Percentiles rank a stretch among this genome's conserved stretches.
These are phyloP conservation scores for Nephrotoma appendiculata DNA, from an alignment of 2,888 invertebrate genomes.

Conservation along the genomic window DNA sequence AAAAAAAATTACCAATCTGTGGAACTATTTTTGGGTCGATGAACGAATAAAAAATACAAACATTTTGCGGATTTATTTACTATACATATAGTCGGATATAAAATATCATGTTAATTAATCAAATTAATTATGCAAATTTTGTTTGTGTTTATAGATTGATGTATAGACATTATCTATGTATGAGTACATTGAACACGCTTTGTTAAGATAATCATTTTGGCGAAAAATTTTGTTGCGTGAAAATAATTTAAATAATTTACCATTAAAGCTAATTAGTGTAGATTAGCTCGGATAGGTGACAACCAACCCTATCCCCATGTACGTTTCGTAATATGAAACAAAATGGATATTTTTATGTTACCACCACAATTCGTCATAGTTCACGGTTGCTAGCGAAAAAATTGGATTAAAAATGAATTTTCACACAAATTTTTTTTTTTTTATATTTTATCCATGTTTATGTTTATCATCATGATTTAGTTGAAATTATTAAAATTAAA, in stretches of 20 bases:
- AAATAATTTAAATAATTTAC: background rate
- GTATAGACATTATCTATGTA: background rate
- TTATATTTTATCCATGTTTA: background rate
- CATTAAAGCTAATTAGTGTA: background rate
- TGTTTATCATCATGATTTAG: background rate
- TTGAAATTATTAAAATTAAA: background rate
- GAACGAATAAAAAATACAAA: background rate
- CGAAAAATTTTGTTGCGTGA: background rate
- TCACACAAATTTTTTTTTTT: background rate
- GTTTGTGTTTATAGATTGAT: background rate
- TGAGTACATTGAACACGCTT: background rate
- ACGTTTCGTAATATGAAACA: background rate
- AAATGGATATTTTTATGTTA: background rate
- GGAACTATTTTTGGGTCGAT: background rate
- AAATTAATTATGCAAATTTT: background rate
- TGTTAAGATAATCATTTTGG: background rate
- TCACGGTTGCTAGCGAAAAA: background rate
- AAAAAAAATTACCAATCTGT: background rate
- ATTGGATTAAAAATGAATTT: background rate
- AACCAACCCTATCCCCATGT: background rate
- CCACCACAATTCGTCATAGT: background rate
- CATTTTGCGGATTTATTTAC: background rate
- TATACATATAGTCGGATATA: background rate
- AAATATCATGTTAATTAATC: background rate
- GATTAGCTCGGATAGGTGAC: background rate